phyloP scores from a whole-genome alignment of 2,888 invertebrate genomes.

The Pammene aurita region DNA sequence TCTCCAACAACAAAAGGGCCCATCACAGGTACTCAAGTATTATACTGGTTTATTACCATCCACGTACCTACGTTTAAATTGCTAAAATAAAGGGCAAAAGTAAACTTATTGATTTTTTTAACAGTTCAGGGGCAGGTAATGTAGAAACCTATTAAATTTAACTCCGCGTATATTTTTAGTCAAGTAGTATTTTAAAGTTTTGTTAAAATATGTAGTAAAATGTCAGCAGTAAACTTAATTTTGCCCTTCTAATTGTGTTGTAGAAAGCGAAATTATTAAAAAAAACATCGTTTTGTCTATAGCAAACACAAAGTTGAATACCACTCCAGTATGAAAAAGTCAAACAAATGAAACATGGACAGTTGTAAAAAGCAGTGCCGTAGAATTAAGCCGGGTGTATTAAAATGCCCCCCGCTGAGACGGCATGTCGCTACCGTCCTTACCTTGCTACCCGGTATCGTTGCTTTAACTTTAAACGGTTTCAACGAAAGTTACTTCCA shows the following conservation, averaged over 20 bases:
- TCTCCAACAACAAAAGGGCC: slow-evolving; percentile 3
- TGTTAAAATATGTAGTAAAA: no score
- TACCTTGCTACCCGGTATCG: not conserved
- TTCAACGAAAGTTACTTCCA: slow-evolving; percentile 9
- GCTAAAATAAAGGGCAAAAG: not conserved
- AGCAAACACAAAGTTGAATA: no score
- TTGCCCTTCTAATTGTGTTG: no score
- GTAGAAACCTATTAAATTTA: no score
- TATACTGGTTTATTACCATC: not conserved
- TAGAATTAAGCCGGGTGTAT: slow-evolving; percentile 14
- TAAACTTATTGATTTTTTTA: not conserved
- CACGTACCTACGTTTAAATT: not conserved
- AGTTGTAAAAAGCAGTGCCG: slow-evolving; percentile 8
- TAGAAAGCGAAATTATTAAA: no score
- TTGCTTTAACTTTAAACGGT: slow-evolving; percentile 2
- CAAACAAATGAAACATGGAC: not conserved
- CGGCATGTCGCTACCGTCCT: slow-evolving; percentile 17
- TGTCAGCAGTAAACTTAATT: no score
- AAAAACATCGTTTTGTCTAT: no score
- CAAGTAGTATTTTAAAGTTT: no score
- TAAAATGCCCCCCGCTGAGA: slow-evolving; percentile 23
- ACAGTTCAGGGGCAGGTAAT: not conserved
- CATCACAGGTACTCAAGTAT: not conserved
- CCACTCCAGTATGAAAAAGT: no score
- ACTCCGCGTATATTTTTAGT: no score